These are phyloP conservation scores for Alexandromys fortis DNA, from an alignment of 2,113 vertebrate genomes.

Conservation along the genomic window DNA sequence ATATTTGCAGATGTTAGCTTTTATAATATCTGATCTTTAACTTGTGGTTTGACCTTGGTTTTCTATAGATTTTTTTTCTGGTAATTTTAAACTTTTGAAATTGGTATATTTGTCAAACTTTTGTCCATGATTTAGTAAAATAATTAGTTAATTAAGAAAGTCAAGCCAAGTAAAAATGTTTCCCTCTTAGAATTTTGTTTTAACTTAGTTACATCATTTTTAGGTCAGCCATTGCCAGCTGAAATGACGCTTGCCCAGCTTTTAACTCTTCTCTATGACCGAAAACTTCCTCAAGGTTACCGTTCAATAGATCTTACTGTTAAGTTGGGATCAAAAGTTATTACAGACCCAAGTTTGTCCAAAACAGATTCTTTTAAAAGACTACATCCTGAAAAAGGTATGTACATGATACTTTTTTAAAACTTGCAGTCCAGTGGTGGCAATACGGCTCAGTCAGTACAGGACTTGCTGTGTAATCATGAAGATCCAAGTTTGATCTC, in stretches of 20 bases:
- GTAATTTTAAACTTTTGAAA: conserved; percentile 45
- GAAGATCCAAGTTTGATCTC: not conserved
- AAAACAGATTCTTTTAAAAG: conserved; percentile 99
- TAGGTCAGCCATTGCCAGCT: conserved; percentile 95
- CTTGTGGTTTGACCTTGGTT: not conserved
- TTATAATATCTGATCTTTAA: not conserved
- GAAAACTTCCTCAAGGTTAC: conserved; percentile 98
- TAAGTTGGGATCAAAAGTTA: conserved; percentile 98
- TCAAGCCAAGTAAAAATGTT: conserved; percentile 13
- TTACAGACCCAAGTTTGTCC: conserved; percentile 96
- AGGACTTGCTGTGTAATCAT: not conserved
- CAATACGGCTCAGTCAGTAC: not conserved
- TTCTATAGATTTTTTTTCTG: not conserved
- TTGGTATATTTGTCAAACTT: not conserved
- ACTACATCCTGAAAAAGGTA: conserved; percentile 98
- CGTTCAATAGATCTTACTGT: conserved; percentile 97
- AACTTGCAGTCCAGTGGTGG: not conserved
- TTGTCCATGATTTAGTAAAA: not conserved
- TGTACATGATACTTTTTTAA: not conserved
- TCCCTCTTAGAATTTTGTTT: conserved; percentile 20
- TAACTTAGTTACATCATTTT: conserved; percentile 69
- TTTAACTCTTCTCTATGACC: conserved; percentile 95
- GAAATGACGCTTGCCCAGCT: conserved; percentile 99
- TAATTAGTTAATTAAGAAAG: not conserved
- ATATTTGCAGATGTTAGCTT: not conserved